These are phyloP conservation scores for Tarsius wallacei DNA, from an alignment of 2,797 vertebrate genomes.

Conservation along the genomic window DNA sequence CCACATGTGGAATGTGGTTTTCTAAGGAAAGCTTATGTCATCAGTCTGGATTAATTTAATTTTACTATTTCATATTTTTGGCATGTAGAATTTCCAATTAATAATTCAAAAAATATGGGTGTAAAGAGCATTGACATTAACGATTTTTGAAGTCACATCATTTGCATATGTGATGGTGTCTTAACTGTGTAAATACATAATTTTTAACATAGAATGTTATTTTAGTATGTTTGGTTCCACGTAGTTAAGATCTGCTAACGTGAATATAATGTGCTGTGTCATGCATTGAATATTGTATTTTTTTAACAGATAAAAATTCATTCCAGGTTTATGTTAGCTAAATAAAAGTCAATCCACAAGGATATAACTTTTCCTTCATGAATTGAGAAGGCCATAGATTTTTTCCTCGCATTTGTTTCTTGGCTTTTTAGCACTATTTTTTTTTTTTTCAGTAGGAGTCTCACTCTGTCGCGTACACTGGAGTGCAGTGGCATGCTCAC, in stretches of 20 bases:
- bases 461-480: too few species aligned
- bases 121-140: constrained; percentile 81
- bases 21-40: constrained; percentile 88
- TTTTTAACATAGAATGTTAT: constrained; percentile 85
- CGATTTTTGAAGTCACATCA: constrained; percentile 86
- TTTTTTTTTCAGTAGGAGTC: too few species aligned
- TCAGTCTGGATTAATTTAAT: constrained; percentile 90
- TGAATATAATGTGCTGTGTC: constrained; percentile 82
- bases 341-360: constrained; percentile 81
- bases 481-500: too few species aligned
- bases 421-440: constrained; percentile 60
- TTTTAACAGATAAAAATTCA: constrained; percentile 87
- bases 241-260: constrained; percentile 78
- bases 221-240: constrained; percentile 81
- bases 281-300: constrained; percentile 83
- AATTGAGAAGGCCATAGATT: constrained; percentile 72
- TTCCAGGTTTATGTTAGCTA: constrained; percentile 84
- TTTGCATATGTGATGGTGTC: constrained; percentile 82
- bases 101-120: constrained; percentile 88
- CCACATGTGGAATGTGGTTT: constrained; percentile 88
- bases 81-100: constrained; percentile 90
- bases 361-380: constrained; percentile 58
- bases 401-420: constrained; percentile 70
- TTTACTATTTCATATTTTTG: constrained; percentile 90
- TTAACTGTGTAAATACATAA: constrained; percentile 81